These are phyloP conservation scores for Cryptus armator DNA, from an alignment of 2,888 invertebrate species.

Conservation along the genomic window DNA sequence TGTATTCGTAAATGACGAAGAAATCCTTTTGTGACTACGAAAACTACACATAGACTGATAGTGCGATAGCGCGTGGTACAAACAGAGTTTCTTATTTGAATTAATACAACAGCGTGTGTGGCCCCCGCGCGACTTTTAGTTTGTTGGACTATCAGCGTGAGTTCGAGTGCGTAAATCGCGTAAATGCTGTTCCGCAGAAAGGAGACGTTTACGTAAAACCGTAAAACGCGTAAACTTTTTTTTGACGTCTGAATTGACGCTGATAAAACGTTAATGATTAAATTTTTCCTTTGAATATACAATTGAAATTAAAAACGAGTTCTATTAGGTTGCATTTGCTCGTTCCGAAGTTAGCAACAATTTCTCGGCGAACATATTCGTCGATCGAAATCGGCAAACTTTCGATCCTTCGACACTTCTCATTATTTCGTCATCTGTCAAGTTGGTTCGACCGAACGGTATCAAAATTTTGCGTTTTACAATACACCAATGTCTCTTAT, in stretches of 20 bases:
- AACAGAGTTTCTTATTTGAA: slow-evolving; percentile 77
- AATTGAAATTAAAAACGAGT: no score
- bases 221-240: slow-evolving; percentile 44
- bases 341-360: background rate
- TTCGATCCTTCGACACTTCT: background rate
- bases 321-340: background rate
- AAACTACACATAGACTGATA: slow-evolving; percentile 69
- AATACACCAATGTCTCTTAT: background rate
- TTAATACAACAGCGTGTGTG: slow-evolving; percentile 77
- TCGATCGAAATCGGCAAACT: background rate
- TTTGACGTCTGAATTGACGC: no score
- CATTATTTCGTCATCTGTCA: background rate
- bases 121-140: slow-evolving; percentile 70
- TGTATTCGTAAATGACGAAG: slow-evolving; percentile 71
- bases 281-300: no score
- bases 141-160: slow-evolving; percentile 50
- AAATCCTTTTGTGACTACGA: background rate
- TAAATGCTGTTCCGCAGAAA: slow-evolving; percentile 49
- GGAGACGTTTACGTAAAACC: slow-evolving; percentile 53
- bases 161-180: slow-evolving; percentile 56
- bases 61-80: slow-evolving; percentile 66
- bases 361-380: background rate
- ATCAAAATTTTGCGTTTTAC: slow-evolving; percentile 23
- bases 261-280: no score
- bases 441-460: background rate